Evolutionary conservation across 2,113 vertebrate species (phyloP).

Genomic region (Panthera uncia): DNA sequence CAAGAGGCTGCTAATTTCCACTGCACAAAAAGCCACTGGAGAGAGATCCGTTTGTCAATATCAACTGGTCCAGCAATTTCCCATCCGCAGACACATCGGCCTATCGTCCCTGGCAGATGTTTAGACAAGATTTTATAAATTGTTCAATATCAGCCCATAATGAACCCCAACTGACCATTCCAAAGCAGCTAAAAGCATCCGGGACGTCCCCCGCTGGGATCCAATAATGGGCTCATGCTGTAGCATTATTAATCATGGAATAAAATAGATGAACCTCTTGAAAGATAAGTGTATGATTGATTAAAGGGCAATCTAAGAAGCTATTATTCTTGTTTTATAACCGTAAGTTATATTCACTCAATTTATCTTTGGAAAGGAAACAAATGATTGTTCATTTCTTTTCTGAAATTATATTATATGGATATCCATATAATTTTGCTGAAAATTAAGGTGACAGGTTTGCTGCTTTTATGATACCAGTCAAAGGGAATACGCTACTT

Average conservation of each 20-base stretch:
- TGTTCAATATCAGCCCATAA: constrained; percentile 96
- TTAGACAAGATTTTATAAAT: constrained; percentile 99
- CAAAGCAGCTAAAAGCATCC: constrained; percentile 92
- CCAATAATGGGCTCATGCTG: constrained; percentile 91
- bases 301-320: constrained; percentile 93
- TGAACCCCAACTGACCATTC: constrained; percentile 98
- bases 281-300: constrained; percentile 96
- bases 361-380: constrained; percentile 90
- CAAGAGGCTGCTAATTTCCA: constrained; percentile 89
- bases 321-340: constrained; percentile 93
- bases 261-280: constrained; percentile 94
- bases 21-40: constrained; percentile 89
- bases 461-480: constrained; percentile 71
- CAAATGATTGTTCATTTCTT: constrained; percentile 87
- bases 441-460: constrained; percentile 76
- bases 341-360: constrained; percentile 90
- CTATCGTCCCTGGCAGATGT: constrained; percentile 98
- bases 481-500: constrained; percentile 57
- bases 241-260: constrained; percentile 95
- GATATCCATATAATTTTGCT: constrained; percentile 78
- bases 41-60: constrained; percentile 91
- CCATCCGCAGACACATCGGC: constrained; percentile 89
- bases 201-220: constrained; percentile 93
- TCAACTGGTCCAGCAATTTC: constrained; percentile 92
- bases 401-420: constrained; percentile 83